Evolutionary conservation across 37 sponge, comb jelly and placozoan species (phyloP).

Genomic region (Crambe crambe): DNA sequence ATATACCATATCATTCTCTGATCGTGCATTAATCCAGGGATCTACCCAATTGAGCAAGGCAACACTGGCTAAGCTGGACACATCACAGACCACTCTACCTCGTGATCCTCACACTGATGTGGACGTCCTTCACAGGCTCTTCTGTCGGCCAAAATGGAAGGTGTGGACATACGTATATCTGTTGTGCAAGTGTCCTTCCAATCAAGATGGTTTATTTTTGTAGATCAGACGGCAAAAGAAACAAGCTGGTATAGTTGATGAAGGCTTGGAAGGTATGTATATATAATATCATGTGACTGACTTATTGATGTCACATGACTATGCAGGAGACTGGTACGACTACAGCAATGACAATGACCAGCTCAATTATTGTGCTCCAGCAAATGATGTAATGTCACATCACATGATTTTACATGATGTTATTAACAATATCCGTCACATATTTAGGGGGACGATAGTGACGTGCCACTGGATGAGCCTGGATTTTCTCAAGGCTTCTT

Average conservation of each 20-base stretch:
- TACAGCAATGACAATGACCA: slow-evolving; percentile 79
- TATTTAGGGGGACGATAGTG: neutral
- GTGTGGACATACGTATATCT: slow-evolving; percentile 22
- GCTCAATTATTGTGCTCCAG: slow-evolving; percentile 60
- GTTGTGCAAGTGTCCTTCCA: neutral
- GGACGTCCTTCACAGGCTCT: slow-evolving; percentile 37
- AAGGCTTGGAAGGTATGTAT: slow-evolving; percentile 6
- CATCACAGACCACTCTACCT: slow-evolving; percentile 61
- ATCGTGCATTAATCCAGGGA: slow-evolving; percentile 1
- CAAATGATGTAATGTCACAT: slow-evolving; percentile 2
- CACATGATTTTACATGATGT: too few species aligned
- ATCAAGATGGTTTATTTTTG: neutral
- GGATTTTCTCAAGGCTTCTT: neutral
- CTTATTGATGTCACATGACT: neutral
- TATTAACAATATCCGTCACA: neutral
- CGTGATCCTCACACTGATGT: slow-evolving; percentile 25
- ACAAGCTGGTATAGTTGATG: neutral
- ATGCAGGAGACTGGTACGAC: slow-evolving; percentile 60
- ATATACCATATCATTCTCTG: neutral
- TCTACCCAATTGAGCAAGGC: slow-evolving; percentile 37
- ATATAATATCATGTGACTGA: neutral
- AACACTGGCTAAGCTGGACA: slow-evolving; percentile 12
- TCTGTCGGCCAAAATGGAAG: slow-evolving; percentile 56
- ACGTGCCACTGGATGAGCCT: neutral
- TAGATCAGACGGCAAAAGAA: slow-evolving; percentile 10